phyloP scores from a whole-genome alignment of 2,888 invertebrate genomes.

The Drosophila atroscutellata region DNA sequence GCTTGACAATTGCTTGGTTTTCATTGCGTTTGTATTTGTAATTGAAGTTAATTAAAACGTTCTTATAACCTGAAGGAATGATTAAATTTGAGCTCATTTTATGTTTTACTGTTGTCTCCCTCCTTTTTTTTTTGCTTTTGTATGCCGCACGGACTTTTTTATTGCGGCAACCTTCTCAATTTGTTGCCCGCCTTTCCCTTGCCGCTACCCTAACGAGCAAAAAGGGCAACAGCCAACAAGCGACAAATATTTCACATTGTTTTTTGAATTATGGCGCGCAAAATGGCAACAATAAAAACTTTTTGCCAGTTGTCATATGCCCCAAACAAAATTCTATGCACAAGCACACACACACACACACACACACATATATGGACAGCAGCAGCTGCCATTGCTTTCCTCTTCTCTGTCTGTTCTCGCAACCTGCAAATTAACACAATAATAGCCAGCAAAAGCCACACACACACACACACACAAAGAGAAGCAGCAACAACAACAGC shows the following conservation, averaged over 20 bases:
- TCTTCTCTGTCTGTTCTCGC: conserved; percentile 6
- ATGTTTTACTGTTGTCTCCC: background rate
- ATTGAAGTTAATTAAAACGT: conserved; percentile 2
- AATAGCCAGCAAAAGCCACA: conserved; percentile 68
- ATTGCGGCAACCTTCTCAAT: conserved; percentile 10
- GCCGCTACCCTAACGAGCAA: conserved; percentile 1
- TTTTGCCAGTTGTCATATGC: conserved; percentile 74
- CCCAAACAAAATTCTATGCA: conserved; percentile 36
- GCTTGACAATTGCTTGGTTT: background rate
- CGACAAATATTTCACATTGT: conserved; percentile 75
- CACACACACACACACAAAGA: conserved; percentile 27
- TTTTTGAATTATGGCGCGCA: conserved; percentile 68
- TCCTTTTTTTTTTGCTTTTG: background rate
- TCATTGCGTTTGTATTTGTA: background rate
- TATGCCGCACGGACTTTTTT: background rate
- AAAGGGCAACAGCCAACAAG: conserved; percentile 58
- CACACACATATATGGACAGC: conserved; percentile 18
- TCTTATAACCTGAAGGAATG: background rate
- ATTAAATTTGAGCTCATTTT: background rate
- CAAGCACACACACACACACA: conserved; percentile 17
- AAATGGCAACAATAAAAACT: conserved; percentile 70
- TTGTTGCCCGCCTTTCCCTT: conserved; percentile 5
- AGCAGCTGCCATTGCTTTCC: background rate
- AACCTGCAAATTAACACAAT: conserved; percentile 78
- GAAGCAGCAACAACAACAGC: conserved; percentile 25